phyloP scores from a whole-genome alignment of 2,888 invertebrate genomes.

The Eupithecia insigniata region DNA sequence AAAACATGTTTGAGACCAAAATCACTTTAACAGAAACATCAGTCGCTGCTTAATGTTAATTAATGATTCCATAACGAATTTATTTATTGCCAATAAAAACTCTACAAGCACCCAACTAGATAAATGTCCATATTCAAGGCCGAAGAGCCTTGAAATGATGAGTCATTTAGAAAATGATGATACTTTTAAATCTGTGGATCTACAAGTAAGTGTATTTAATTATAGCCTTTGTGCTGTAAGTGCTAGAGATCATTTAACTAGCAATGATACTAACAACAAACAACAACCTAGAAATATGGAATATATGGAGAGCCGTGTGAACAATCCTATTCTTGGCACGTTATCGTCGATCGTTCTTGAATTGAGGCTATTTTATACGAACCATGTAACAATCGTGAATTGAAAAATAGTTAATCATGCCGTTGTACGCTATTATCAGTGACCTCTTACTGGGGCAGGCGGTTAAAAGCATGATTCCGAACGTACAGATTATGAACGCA shows the following conservation, averaged over 20 bases:
- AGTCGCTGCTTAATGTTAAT: neutral
- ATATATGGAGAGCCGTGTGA: conserved; percentile 47
- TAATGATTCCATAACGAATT: conserved; percentile 10
- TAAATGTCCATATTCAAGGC: conserved; percentile 40
- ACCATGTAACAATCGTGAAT: conserved; percentile 12
- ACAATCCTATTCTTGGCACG: conserved; percentile 25
- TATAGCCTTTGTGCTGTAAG: conserved; percentile 44
- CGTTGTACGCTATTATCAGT: conserved; percentile 1
- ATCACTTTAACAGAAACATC: neutral
- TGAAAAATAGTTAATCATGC: conserved; percentile 8
- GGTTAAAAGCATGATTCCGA: conserved; percentile 7
- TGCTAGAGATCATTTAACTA: conserved; percentile 41
- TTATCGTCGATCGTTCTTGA: conserved; percentile 25
- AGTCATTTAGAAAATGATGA: conserved; percentile 44
- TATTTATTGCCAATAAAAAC: conserved; percentile 15
- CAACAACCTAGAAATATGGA: conserved; percentile 58
- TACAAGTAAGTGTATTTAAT: conserved; percentile 39
- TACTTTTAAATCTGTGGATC: conserved; percentile 38
- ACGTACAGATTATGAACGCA: conserved; percentile 4
- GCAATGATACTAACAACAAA: conserved; percentile 11
- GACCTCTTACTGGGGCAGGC: conserved; percentile 10
- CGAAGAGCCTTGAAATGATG: conserved; percentile 34
- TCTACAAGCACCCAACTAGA: conserved; percentile 5
- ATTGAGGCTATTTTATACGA: conserved; percentile 19
- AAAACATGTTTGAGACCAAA: neutral